Evolutionary conservation across 1,140 invertebrate species (phyloP).

Genomic region (Dermatophagoides farinae): DNA sequence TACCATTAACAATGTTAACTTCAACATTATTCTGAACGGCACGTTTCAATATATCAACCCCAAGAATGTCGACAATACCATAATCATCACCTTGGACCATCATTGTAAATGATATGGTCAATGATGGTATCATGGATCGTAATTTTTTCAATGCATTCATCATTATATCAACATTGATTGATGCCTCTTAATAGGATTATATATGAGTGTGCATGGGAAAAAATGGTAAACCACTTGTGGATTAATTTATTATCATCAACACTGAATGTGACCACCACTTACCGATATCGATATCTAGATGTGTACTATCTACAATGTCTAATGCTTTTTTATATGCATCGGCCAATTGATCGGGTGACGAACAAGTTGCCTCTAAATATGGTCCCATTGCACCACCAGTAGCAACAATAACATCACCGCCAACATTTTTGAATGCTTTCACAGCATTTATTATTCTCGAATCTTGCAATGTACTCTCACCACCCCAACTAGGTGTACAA

Average conservation of each 20-base stretch:
- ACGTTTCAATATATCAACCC: constrained; percentile 18
- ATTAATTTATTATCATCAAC: not conserved
- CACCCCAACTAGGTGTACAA: constrained; percentile 21
- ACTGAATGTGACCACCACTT: not conserved
- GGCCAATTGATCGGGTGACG: constrained; percentile 7
- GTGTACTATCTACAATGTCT: constrained; percentile 17
- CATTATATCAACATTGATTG: constrained; percentile 18
- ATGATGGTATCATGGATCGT: constrained; percentile 14
- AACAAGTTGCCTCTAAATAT: constrained; percentile 20
- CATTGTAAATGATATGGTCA: constrained; percentile 19
- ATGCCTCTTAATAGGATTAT: constrained; percentile 10
- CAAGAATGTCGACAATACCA: constrained; percentile 19
- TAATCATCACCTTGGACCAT: constrained; percentile 23
- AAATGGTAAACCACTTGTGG: not conserved
- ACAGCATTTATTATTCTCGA: constrained; percentile 18
- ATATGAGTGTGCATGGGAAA: not conserved
- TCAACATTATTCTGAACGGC: constrained; percentile 17
- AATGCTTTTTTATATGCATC: constrained; percentile 18
- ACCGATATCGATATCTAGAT: constrained; percentile 22
- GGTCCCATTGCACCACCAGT: constrained; percentile 20
- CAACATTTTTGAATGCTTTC: constrained; percentile 15
- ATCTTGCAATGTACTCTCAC: constrained; percentile 15
- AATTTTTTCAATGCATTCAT: constrained; percentile 18
- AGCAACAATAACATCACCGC: constrained; percentile 18
- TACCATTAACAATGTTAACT: constrained; percentile 22